These are phyloP conservation scores for Paraplagusia blochii DNA, from an alignment of 2,113 vertebrate genomes.

Conservation along the genomic window DNA sequence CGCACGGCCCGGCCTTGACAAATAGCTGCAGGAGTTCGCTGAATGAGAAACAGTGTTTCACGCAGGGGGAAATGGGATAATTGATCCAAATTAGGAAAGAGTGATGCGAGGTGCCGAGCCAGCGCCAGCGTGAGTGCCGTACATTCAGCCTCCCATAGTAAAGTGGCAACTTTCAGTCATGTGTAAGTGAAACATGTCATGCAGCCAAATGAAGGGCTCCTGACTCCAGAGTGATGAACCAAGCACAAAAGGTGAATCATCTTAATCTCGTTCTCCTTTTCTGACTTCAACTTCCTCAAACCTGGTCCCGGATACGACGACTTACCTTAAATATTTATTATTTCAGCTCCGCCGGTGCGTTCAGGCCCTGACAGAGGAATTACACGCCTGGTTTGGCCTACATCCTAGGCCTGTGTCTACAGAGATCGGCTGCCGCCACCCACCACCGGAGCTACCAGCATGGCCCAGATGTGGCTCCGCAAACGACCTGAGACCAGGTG, in stretches of 20 bases:
- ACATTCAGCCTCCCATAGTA: constrained; percentile 48
- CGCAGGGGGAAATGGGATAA: constrained; percentile 69
- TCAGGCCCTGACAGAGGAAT: constrained; percentile 48
- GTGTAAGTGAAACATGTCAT: constrained; percentile 5
- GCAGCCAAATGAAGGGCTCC: constrained; percentile 1
- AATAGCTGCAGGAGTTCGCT: constrained; percentile 56
- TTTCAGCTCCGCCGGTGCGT: constrained; percentile 45
- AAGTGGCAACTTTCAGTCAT: constrained; percentile 25
- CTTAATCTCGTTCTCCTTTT: constrained; percentile 6
- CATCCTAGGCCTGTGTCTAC: constrained; percentile 50
- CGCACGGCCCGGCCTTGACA: constrained; percentile 61
- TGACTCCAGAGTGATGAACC: neutral
- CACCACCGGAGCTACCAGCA: constrained; percentile 70
- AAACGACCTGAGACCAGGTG: constrained; percentile 73
- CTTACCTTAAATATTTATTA: constrained; percentile 59
- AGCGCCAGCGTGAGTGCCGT: constrained; percentile 38
- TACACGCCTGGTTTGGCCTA: constrained; percentile 60
- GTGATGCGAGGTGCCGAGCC: constrained; percentile 55
- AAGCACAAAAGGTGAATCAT: neutral
- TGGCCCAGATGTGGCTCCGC: constrained; percentile 58
- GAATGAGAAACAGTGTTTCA: constrained; percentile 66
- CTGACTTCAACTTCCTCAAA: constrained; percentile 18
- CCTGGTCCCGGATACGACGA: constrained; percentile 22
- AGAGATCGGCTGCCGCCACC: constrained; percentile 56
- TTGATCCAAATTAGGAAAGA: constrained; percentile 71